Conservation (phyloP, 1,140 invertebrate species). For the Platyura marginata region DNA sequence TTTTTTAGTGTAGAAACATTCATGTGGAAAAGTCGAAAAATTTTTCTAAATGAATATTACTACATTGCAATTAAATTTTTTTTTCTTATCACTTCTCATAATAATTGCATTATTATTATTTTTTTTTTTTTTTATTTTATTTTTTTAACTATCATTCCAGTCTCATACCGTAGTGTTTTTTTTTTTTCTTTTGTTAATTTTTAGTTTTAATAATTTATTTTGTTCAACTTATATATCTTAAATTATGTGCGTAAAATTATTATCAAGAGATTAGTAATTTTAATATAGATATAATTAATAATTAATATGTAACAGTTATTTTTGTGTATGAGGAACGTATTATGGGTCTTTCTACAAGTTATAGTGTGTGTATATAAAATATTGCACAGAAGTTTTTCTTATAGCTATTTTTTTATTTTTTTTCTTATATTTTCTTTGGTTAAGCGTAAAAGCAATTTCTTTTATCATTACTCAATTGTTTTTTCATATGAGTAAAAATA, state of each 20-base stretch:
- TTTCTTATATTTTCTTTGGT: neutral
- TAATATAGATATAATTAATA: too few relatives aligned
- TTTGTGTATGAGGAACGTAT: neutral
- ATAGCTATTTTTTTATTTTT: neutral
- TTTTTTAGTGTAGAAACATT: too few relatives aligned
- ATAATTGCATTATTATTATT: constrained; percentile 1
- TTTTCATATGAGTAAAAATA: too few relatives aligned
- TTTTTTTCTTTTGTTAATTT: neutral
- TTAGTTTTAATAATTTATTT: neutral
- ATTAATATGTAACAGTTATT: too few relatives aligned
- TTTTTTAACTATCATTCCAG: neutral
- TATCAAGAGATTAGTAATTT: neutral
- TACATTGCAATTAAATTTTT: too few relatives aligned
- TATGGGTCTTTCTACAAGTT: too few relatives aligned
- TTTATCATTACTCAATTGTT: neutral
- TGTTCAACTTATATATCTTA: neutral
- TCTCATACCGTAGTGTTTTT: neutral
- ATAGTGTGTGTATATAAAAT: too few relatives aligned
- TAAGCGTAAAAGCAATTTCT: neutral
- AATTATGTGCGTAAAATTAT: neutral
- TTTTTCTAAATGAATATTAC: too few relatives aligned
- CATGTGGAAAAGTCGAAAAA: too few relatives aligned
- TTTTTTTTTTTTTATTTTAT: neutral
- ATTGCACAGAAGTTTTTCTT: neutral
- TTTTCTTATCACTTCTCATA: neutral